Evolutionary conservation across 2,888 invertebrate genomes (phyloP).

Genomic region (Mantis religiosa): DNA sequence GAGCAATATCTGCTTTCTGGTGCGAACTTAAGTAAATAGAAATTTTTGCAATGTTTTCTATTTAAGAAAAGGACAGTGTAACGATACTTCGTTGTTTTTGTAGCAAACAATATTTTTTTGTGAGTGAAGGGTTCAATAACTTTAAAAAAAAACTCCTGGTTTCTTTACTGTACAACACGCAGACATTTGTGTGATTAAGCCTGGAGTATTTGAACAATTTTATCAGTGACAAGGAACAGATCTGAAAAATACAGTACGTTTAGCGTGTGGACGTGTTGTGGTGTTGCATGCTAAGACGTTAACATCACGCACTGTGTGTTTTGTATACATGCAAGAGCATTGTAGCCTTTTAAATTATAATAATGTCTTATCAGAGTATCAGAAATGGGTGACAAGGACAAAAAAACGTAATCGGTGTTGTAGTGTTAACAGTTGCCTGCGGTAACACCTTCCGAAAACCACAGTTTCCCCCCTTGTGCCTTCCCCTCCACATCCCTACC

Average conservation of each 20-base stretch:
- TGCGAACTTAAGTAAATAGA: neutral
- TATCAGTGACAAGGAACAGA: neutral
- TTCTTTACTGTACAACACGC: no score
- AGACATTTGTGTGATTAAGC: neutral
- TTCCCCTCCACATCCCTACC: conserved; percentile 47
- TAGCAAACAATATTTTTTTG: no score
- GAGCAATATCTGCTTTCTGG: neutral
- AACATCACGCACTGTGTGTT: no score
- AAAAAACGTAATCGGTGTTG: neutral
- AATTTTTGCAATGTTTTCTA: no score
- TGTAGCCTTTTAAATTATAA: neutral
- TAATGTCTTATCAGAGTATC: neutral
- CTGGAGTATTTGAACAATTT: neutral
- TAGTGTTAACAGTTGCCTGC: neutral
- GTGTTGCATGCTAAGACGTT: neutral
- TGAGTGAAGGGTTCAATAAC: no score
- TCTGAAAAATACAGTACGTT: neutral
- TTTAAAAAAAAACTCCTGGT: no score
- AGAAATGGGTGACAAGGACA: neutral
- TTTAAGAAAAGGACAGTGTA: no score
- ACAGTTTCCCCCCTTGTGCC: conserved; percentile 42
- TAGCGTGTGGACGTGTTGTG: neutral
- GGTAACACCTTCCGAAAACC: neutral
- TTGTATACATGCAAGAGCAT: neutral
- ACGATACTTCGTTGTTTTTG: no score